Percentiles rank a stretch among this genome's conserved stretches.
Conservation (phyloP, 2,797 vertebrate species). For the Micromesistius poutassou region DNA sequence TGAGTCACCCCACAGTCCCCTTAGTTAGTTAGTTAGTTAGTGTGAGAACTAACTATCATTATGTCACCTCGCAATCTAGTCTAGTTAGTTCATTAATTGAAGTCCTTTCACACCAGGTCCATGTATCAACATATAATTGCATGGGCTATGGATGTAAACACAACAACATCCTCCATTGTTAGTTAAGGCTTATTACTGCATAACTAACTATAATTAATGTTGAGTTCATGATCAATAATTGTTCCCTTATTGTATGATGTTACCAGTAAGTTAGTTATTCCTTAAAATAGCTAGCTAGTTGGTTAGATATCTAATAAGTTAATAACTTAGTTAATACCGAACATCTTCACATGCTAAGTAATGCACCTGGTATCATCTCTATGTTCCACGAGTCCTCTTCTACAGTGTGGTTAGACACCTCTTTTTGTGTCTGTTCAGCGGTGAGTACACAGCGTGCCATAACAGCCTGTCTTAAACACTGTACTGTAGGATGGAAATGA, state of each 20-base stretch:
- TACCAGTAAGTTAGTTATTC: not conserved
- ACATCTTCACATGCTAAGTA: not conserved
- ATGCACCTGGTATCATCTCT: not conserved
- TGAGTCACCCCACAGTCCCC: conserved; percentile 50
- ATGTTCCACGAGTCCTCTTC: too few relatives aligned
- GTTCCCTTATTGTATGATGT: too few relatives aligned
- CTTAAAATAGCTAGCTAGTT: not conserved
- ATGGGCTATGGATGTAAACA: not conserved
- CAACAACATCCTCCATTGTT: not conserved
- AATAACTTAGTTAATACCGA: not conserved
- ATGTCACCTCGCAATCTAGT: too few relatives aligned
- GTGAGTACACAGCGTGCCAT: not conserved
- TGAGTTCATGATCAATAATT: too few relatives aligned
- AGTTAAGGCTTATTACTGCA: too few relatives aligned
- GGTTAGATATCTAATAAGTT: not conserved
- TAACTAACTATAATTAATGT: too few relatives aligned
- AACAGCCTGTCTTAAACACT: not conserved
- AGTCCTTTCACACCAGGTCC: not conserved
- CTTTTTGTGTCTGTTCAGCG: not conserved
- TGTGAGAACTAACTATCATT: not conserved
- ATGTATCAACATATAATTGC: not conserved
- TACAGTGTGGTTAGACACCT: not conserved
- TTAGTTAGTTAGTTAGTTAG: not conserved
- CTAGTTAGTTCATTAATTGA: not conserved
- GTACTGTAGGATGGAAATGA: conserved; percentile 11